phyloP scores from a whole-genome alignment of 2,113 vertebrate species.

The Bungarus multicinctus region DNA sequence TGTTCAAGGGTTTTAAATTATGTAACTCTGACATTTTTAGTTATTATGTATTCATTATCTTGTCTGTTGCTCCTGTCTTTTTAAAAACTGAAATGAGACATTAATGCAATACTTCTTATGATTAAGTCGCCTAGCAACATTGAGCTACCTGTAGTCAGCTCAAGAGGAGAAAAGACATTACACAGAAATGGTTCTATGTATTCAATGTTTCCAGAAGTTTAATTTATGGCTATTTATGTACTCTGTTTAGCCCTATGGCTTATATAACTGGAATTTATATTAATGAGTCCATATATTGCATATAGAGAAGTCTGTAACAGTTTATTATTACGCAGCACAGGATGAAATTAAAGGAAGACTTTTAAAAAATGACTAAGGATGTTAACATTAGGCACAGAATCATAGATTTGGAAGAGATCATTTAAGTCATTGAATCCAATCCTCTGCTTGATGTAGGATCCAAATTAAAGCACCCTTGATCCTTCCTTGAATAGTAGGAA shows the following conservation, averaged over 20 bases:
- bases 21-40: slow-evolving; percentile 13
- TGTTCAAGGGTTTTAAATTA: slow-evolving; percentile 21
- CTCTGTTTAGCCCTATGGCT: neutral
- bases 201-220: neutral
- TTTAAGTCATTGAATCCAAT: neutral
- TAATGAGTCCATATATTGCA: slow-evolving; percentile 1
- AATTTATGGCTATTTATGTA: neutral
- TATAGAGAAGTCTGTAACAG: neutral
- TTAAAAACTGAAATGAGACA: slow-evolving; percentile 15
- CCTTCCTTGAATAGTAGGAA: neutral
- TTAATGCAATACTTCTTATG: neutral
- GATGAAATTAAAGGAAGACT: neutral
- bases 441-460: neutral
- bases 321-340: neutral
- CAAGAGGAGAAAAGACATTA: neutral
- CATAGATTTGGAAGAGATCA: neutral
- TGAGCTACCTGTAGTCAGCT: neutral
- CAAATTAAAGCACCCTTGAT: neutral
- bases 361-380: neutral
- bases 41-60: slow-evolving; percentile 25
- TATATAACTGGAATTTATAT: neutral
- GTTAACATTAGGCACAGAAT: neutral
- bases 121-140: slow-evolving; percentile 12
- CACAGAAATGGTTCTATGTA: neutral
- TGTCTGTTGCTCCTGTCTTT: slow-evolving; percentile 15